Conservation (phyloP, 2,888 invertebrate genomes). For the Spodoptera picta region DNA sequence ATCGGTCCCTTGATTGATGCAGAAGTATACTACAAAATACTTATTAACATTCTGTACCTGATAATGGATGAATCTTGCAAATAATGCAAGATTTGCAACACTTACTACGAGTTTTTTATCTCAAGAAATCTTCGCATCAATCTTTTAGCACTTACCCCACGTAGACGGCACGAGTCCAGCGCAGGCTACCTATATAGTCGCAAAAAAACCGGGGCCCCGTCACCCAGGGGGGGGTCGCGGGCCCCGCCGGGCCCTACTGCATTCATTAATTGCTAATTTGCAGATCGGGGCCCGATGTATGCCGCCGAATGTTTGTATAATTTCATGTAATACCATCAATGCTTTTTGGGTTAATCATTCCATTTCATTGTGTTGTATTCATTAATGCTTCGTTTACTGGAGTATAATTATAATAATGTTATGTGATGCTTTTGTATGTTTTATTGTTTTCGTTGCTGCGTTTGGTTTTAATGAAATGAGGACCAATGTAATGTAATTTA, state of each 20-base stretch:
- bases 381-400: conserved; percentile 1
- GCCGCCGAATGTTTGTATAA: conserved; percentile 59
- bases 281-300: conserved; percentile 80
- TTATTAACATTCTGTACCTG: too few relatives aligned
- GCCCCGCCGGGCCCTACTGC: conserved; percentile 70
- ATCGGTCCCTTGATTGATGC: too few relatives aligned
- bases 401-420: not conserved
- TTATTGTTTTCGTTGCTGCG: too few relatives aligned
- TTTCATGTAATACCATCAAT: conserved; percentile 51
- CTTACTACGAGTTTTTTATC: too few relatives aligned
- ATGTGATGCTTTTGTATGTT: not conserved
- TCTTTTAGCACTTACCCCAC: conserved; percentile 54
- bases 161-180: conserved; percentile 66
- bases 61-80: too few relatives aligned
- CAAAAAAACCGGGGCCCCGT: conserved; percentile 68
- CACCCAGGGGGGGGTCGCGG: conserved; percentile 52
- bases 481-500: too few relatives aligned
- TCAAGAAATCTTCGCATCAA: conserved; percentile 56
- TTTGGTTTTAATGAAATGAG: too few relatives aligned
- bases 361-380: too few relatives aligned
- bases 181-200: conserved; percentile 78
- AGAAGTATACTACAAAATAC: too few relatives aligned
- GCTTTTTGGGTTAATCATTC: conserved; percentile 46
- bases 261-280: conserved; percentile 88
- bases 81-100: too few relatives aligned